Conservation (phyloP, 2,888 invertebrate genomes). For the Oscheius sp. region DNA sequence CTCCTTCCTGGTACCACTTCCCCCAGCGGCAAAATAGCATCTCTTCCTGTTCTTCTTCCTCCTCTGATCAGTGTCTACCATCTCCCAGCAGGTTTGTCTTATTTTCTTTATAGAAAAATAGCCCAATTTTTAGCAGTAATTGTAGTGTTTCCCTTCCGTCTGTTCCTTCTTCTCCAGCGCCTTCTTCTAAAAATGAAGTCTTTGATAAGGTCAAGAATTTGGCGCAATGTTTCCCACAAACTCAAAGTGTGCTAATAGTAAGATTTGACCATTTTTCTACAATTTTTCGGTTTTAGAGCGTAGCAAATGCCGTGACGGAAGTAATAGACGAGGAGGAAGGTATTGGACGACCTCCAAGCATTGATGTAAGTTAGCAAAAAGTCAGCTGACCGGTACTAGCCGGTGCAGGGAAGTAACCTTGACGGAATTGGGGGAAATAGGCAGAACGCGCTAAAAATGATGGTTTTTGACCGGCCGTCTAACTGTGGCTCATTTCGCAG, state of each 20-base stretch:
- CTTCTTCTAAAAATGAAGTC: neutral
- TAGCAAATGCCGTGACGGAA: conserved; percentile 1
- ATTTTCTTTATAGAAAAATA: too few relatives aligned
- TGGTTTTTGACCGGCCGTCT: neutral
- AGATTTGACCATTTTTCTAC: too few relatives aligned
- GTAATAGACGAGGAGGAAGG: conserved; percentile 15
- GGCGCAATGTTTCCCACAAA: neutral
- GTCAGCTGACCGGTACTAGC: neutral
- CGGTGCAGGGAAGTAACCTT: neutral
- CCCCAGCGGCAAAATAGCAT: neutral
- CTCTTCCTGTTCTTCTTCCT: neutral
- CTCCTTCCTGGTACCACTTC: neutral
- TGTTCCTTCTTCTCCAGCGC: conserved; percentile 6
- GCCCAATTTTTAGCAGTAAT: neutral
- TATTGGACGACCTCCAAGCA: neutral
- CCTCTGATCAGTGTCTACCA: conserved; percentile 1
- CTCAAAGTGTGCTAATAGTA: neutral
- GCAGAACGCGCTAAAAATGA: neutral
- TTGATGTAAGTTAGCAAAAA: neutral
- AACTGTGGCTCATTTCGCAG: neutral
- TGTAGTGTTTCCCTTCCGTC: conserved; percentile 15
- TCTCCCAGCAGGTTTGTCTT: neutral
- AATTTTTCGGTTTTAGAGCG: neutral
- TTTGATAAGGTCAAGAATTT: conserved; percentile 4
- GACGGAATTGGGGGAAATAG: neutral